phyloP scores from a whole-genome alignment of 2,113 vertebrate species.

The Peucedramus taeniatus region DNA sequence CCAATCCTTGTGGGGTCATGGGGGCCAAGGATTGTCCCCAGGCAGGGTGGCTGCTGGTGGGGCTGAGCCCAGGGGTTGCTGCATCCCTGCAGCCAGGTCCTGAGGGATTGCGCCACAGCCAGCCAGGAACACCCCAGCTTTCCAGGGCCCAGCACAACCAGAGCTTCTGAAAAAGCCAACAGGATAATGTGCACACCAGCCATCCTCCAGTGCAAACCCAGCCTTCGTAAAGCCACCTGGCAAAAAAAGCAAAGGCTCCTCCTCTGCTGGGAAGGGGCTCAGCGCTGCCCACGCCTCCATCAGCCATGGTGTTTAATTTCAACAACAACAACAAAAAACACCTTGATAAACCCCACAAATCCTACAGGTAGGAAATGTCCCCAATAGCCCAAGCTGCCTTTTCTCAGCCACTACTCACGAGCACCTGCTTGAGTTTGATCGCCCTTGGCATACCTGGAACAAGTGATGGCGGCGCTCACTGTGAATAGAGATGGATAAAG shows the following conservation, averaged over 20 bases:
- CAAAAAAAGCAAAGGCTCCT: background rate
- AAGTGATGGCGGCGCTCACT: accelerated
- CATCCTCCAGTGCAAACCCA: accelerated
- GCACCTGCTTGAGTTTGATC: background rate
- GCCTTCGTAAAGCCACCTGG: background rate
- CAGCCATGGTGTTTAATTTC: background rate
- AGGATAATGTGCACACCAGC: background rate
- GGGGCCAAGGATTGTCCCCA: background rate
- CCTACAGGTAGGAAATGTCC: background rate
- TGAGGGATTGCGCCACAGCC: accelerated
- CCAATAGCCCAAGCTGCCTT: background rate
- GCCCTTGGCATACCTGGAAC: background rate
- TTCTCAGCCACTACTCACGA: accelerated
- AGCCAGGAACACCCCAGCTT: accelerated
- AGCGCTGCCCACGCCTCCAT: background rate
- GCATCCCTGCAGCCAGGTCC: background rate
- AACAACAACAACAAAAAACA: background rate
- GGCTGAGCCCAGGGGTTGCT: background rate
- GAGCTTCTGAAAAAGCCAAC: background rate
- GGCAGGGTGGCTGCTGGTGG: background rate
- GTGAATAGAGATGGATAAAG: background rate
- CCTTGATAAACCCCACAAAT: background rate
- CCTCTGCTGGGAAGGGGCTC: background rate
- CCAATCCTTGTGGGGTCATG: accelerated
- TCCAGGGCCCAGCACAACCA: background rate